Base-by-base conservation (phyloP, 2,888 invertebrate species). In the Gari tellinella region DNA sequence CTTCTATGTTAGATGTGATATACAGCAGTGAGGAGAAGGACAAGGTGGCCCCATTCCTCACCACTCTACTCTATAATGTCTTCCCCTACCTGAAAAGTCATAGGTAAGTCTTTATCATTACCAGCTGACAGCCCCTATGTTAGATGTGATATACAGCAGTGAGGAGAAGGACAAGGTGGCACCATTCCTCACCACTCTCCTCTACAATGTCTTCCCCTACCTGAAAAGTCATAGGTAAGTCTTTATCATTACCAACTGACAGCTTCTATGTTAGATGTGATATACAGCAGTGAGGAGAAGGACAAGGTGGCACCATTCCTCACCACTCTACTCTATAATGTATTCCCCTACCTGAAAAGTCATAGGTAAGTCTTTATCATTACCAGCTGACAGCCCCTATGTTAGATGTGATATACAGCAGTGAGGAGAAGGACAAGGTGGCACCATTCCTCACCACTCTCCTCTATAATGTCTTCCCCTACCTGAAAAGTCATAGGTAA, bases 1-100 rank as follows among this genome's bases (percentile, higher is more conserved):
- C 97, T 0, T 95, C 96, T 17, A 93, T 97, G 31, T 92, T 97
- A 57, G 97, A 97, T 89, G 95, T 97, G 40, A 95, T 96, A 57
- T n/a, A n/a, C n/a, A n/a, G n/a, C 57, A 96, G 96, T 58, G 97
- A 97, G 82, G 97, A 97, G 90, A 97, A 97, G 89, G 97, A 97
- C 89, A 95, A 95, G 90, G 95, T 97, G 5, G 95, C 96, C 53
- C 95, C 96, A 12, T 94, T 97, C 72, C 93, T 97, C 41, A 95
- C 95, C 1, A 95, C 95, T 41, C 93, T 97, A 38, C 95, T 97
- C 94, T 95, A 95, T 88, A 96, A 97, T 89, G 95, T 97, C 26
- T 95, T 96, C 48, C 97, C 97, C 2, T 97, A 97, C 91, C 93
- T 97, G 61, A 95, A 95, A 89, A 96, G 96, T 88, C 96, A 96